These are phyloP conservation scores for Ligdia adustata DNA, from an alignment of 2,888 invertebrate species.

Conservation along the genomic window DNA sequence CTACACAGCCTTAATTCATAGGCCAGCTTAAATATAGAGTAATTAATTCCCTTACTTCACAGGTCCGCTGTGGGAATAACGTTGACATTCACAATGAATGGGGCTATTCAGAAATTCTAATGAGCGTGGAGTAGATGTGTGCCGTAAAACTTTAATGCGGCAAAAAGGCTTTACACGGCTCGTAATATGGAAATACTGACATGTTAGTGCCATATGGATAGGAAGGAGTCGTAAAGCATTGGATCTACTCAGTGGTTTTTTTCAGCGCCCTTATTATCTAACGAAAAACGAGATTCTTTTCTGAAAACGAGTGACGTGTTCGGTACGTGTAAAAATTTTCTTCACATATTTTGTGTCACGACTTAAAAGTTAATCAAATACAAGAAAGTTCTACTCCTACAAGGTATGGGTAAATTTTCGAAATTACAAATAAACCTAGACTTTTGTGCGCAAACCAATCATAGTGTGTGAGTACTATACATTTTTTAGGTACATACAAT, in stretches of 20 bases:
- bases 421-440: too few species aligned
- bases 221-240: slow-evolving; percentile 5
- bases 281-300: neutral
- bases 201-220: neutral
- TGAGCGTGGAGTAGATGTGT: slow-evolving; percentile 20
- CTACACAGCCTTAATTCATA: neutral
- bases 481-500: too few species aligned
- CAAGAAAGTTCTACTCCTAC: too few species aligned
- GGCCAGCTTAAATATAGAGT: slow-evolving; percentile 6
- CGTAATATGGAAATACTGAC: slow-evolving; percentile 28
- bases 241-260: neutral
- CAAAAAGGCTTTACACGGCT: slow-evolving; percentile 30
- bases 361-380: too few species aligned
- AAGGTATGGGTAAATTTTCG: too few species aligned
- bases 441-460: too few species aligned
- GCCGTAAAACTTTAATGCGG: slow-evolving; percentile 25
- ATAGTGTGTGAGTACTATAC: too few species aligned
- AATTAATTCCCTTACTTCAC: slow-evolving; percentile 6
- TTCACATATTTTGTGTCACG: too few species aligned
- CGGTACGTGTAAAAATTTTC: too few species aligned
- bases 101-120: slow-evolving; percentile 36
- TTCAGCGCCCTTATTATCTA: neutral
- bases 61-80: slow-evolving; percentile 7
- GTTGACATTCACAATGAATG: slow-evolving; percentile 27
- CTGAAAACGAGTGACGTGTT: neutral